A percentile compares a stretch with the other conserved stretches of the same genome.
Conservation (phyloP, 2,888 invertebrate species). For the Carcina quercana region DNA sequence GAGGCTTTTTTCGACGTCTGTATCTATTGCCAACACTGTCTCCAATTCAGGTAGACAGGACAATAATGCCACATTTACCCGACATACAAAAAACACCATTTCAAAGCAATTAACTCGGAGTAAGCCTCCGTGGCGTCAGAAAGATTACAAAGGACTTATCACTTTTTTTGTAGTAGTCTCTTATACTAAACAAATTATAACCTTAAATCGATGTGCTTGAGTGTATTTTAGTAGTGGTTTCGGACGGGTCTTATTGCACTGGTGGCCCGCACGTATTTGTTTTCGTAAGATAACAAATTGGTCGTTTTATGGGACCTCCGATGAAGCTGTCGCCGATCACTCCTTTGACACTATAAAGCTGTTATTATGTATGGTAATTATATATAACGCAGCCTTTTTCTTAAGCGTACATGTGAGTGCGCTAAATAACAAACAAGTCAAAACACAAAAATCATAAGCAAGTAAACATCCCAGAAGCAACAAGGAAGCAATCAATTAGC, state of each 20-base stretch:
- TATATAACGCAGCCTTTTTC: too few species aligned
- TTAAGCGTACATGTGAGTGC: too few species aligned
- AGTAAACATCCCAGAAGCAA: too few species aligned
- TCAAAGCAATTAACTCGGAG: conserved; percentile 65
- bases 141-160: conserved; percentile 70
- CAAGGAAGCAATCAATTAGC: too few species aligned
- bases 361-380: too few species aligned
- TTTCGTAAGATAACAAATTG: conserved; percentile 63
- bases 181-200: neutral
- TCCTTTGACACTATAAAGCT: conserved; percentile 21
- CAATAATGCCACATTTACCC: conserved; percentile 61
- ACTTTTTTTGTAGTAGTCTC: conserved; percentile 42
- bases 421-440: too few species aligned
- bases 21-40: conserved; percentile 47
- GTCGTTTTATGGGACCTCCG: conserved; percentile 48
- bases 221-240: conserved; percentile 19
- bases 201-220: conserved; percentile 2
- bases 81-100: conserved; percentile 47
- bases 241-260: conserved; percentile 27
- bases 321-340: conserved; percentile 37
- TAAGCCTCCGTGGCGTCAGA: conserved; percentile 67
- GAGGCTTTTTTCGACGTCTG: conserved; percentile 38
- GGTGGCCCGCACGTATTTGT: conserved; percentile 66
- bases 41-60: conserved; percentile 65
- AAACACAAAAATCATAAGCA: too few species aligned